These are phyloP conservation scores for Eulemur rufifrons DNA, from an alignment of 2,113 vertebrate genomes.

Conservation along the genomic window DNA sequence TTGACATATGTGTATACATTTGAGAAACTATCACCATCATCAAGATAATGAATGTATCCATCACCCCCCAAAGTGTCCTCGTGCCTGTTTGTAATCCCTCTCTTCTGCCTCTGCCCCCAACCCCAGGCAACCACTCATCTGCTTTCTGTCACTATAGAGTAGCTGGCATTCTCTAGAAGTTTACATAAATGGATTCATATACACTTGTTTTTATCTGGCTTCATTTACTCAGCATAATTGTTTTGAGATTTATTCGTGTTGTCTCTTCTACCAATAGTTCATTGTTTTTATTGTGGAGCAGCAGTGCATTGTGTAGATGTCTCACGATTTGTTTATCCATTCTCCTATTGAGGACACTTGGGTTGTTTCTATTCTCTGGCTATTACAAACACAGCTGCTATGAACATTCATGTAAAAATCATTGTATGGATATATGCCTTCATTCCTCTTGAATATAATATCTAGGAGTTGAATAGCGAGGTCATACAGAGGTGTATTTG, in stretches of 20 bases:
- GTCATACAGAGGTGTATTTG: not conserved
- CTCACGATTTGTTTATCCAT: not conserved
- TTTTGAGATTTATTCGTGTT: not conserved
- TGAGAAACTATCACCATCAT: not conserved
- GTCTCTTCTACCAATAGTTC: not conserved
- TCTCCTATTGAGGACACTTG: not conserved
- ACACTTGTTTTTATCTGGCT: not conserved
- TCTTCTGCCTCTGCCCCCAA: not conserved
- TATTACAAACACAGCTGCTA: not conserved
- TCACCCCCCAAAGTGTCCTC: not conserved
- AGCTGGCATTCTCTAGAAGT: not conserved
- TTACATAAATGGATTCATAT: not conserved
- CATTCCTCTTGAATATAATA: not conserved
- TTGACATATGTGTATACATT: not conserved
- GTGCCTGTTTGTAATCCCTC: not conserved
- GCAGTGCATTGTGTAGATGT: not conserved
- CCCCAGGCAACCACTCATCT: not conserved
- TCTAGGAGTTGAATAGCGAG: not conserved
- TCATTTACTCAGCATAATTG: not conserved
- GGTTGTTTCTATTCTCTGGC: not conserved
- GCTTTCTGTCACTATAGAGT: not conserved
- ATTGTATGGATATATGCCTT: not conserved
- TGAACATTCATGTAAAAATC: not conserved
- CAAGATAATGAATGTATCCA: not conserved
- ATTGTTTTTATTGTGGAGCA: not conserved